Base-by-base conservation (phyloP, 2,888 invertebrate species). In the Orthosia cruda region DNA sequence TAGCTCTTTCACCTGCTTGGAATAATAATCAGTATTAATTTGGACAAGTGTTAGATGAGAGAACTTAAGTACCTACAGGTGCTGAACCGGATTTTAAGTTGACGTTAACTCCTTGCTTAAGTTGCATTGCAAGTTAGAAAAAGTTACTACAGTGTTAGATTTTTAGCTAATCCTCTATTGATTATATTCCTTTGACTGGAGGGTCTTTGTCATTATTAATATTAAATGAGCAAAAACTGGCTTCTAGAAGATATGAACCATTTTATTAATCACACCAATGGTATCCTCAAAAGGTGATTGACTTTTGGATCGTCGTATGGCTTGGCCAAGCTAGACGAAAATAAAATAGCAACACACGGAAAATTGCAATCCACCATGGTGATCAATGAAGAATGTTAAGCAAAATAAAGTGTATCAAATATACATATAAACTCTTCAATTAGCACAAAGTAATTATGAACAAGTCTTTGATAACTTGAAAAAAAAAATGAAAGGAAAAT, bases 81-180 rank as follows among this genome's bases (percentile, higher is more conserved):
- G 80, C 16, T 58, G 49, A 83, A 52, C 73, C 57, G 26, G 70
- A 71, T 66, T 71, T 45, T 45, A 65, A 80, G 63, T 55, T 18
- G 80, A 72, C 84, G n/a, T 61, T 83, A 78, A 79, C 52, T 52
- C 64, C 20, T 55, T 47, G 32, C 55, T 23, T 74, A 63, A 61
- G 69, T 58, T 32, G 4, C 32, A 26, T 58, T 52, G 26, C 26
- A 57, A 64, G 47, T 47, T n/a, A 71, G 16, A 71, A n/a, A 62
- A 57, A 45, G 16, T 0, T 13, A 4, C 23, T 12, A 40, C 5
- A 54, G 3, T 52, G 12, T 55, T 49, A 12, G 13, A 3, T 45
- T 45, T 26, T 40, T 18, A 16, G 18, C 11, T 63, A n/a, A 64
- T 77, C 12, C 45, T 5, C 4, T 13, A 13, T 80, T 74, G 16